phyloP scores from a whole-genome alignment of 1,140 invertebrate species.

The Elysia chlorotica region DNA sequence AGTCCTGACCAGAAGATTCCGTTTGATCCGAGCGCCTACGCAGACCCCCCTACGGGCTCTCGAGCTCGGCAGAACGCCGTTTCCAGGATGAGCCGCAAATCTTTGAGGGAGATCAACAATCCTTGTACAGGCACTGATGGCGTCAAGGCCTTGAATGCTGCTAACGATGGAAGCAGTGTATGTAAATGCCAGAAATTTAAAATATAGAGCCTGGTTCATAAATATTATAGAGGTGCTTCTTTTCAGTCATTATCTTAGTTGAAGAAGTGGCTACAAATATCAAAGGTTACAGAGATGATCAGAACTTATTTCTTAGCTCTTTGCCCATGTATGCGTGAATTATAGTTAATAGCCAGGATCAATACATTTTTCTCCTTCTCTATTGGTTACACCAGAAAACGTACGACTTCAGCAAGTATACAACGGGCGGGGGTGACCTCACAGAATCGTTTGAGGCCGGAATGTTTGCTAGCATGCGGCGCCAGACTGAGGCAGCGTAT shows the following conservation, averaged over 20 bases:
- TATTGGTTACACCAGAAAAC: too few relatives aligned
- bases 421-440: slow-evolving; percentile 47
- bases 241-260: too few relatives aligned
- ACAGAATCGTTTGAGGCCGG: slow-evolving; percentile 51
- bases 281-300: too few relatives aligned
- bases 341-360: too few relatives aligned
- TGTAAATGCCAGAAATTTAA: not conserved
- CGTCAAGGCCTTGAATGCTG: not conserved
- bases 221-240: too few relatives aligned
- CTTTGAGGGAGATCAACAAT: slow-evolving; percentile 27
- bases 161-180: not conserved
- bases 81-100: slow-evolving; percentile 25
- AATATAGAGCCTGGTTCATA: not conserved
- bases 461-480: slow-evolving; percentile 49
- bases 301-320: too few relatives aligned
- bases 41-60: too few relatives aligned
- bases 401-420: slow-evolving; percentile 48
- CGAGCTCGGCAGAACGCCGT: not conserved
- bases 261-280: too few relatives aligned
- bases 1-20: slow-evolving; percentile 28
- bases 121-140: not conserved
- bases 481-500: slow-evolving; percentile 41
- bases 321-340: too few relatives aligned
- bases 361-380: too few relatives aligned
- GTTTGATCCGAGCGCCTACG: too few relatives aligned